Percentiles rank a stretch among this genome's conserved stretches.
These are phyloP conservation scores for Hyalella azteca DNA, from an alignment of 2,888 invertebrate species.

Conservation along the genomic window DNA sequence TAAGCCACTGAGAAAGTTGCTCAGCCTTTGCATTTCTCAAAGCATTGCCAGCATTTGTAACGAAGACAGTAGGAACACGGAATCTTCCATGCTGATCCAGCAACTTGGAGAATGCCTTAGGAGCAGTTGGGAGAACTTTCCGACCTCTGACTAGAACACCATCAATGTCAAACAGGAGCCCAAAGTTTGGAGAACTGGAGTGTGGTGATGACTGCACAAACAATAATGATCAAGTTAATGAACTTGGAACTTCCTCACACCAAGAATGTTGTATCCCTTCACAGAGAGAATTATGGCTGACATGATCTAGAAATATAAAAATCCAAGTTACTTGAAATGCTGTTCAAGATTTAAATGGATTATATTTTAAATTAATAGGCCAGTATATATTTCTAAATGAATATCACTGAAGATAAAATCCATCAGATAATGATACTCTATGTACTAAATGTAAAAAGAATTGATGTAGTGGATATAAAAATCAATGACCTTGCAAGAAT, in stretches of 20 bases:
- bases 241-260: neutral
- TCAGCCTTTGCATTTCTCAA: constrained; percentile 69
- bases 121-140: constrained; percentile 69
- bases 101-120: constrained; percentile 68
- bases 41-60: constrained; percentile 73
- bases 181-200: constrained; percentile 64
- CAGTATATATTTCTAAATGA: neutral
- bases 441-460: too few relatives aligned
- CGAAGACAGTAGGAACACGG: constrained; percentile 70
- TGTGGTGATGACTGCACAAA: neutral
- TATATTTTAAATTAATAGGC: neutral
- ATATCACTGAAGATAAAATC: neutral
- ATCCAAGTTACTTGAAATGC: too few relatives aligned
- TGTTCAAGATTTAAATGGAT: neutral
- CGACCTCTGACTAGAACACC: constrained; percentile 72
- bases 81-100: constrained; percentile 68
- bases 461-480: too few relatives aligned
- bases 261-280: neutral
- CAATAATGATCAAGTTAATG: neutral
- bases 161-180: constrained; percentile 73
- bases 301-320: too few relatives aligned
- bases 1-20: constrained; percentile 69
- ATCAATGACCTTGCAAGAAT: too few relatives aligned
- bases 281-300: too few relatives aligned
- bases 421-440: too few relatives aligned